phyloP scores from a whole-genome alignment of 2,888 invertebrate genomes.

The Panopea generosa region DNA sequence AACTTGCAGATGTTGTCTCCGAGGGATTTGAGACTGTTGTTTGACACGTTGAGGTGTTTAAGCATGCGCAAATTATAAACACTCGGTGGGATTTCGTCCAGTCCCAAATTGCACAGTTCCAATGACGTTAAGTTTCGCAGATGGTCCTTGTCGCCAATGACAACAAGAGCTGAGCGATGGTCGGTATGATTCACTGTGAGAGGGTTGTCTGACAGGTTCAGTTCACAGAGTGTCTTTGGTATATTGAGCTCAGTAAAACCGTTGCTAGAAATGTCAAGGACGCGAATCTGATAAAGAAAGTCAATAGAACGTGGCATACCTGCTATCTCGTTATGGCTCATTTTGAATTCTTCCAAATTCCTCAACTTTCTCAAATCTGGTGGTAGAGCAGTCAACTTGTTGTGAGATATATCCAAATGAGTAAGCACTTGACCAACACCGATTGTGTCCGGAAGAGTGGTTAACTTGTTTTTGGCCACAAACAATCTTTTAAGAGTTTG shows the following conservation, averaged over 20 bases:
- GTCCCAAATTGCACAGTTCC: slow-evolving; percentile 76
- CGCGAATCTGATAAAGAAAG: slow-evolving; percentile 77
- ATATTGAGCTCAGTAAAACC: slow-evolving; percentile 77
- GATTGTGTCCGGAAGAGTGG: slow-evolving; percentile 72
- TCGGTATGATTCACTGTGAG: slow-evolving; percentile 75
- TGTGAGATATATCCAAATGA: slow-evolving; percentile 78
- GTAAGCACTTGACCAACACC: slow-evolving; percentile 78
- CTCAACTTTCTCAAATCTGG: slow-evolving; percentile 77
- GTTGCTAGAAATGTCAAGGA: slow-evolving; percentile 79
- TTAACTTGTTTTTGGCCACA: slow-evolving; percentile 77
- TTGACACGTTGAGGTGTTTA: slow-evolving; percentile 77
- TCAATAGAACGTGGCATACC: slow-evolving; percentile 80
- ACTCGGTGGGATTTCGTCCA: slow-evolving; percentile 80
- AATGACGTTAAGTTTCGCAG: slow-evolving; percentile 77
- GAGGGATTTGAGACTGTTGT: slow-evolving; percentile 78
- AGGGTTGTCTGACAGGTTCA: slow-evolving; percentile 80
- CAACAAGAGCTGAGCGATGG: slow-evolving; percentile 74
- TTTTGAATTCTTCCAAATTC: slow-evolving; percentile 77
- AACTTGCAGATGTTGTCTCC: slow-evolving; percentile 78
- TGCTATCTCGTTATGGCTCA: slow-evolving; percentile 80
- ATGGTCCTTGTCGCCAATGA: slow-evolving; percentile 81
- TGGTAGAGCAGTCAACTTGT: slow-evolving; percentile 78
- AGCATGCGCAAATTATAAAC: slow-evolving; percentile 79
- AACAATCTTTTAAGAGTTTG: slow-evolving; percentile 77
- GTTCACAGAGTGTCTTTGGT: slow-evolving; percentile 77